Evolutionary conservation across 2,113 vertebrate species (phyloP), one percentile per base, ranked within the genome.

Genomic region (Cariama cristata): DNA sequence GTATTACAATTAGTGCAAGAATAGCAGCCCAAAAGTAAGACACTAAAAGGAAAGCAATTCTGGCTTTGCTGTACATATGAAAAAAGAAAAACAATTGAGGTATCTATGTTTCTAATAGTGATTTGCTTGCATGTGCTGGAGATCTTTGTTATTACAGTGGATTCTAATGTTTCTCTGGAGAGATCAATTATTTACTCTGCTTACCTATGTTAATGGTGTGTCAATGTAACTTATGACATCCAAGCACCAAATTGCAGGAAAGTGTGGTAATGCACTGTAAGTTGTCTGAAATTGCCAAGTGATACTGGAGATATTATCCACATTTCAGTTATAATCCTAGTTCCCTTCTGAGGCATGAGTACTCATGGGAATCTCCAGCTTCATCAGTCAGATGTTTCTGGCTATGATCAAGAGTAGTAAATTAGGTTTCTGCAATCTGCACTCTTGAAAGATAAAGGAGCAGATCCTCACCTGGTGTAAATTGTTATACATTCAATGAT

Each of bases 191-290:
- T 96, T 97, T 97, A 90, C 86, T 93, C 76, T 95, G 86, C 93
- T 97, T 97, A 95, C 88, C 91, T 94, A 91, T 93, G 91, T 93
- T 97, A 97, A 95, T 97, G 88, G 93, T 90, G 38, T 91, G 76
- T 94, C 96, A 94, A 30, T 53, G 79, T 93, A 95, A 96, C 97
- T 96, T 91, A 92, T 95, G 84, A 83, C 69, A 95, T n/a, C 74
- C 73, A 86, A 83, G 94, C 91, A 90, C 44, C 84, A 95, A 96
- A 96, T 96, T 81, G 95, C 91, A 96, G 79, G 24, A 11, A 92
- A 94, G 85, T 92, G 91, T 97, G 68, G 87, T 91, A 95, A 97
- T 95, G 86, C 69, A 82, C 90, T 92, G 68, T 94, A 94, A 92
- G 84, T 76, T 96, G 86, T 91, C 94, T 93, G 81, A 91, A 67